Conservation (phyloP, 2,888 invertebrate species). For the Dorcus hopei region DNA sequence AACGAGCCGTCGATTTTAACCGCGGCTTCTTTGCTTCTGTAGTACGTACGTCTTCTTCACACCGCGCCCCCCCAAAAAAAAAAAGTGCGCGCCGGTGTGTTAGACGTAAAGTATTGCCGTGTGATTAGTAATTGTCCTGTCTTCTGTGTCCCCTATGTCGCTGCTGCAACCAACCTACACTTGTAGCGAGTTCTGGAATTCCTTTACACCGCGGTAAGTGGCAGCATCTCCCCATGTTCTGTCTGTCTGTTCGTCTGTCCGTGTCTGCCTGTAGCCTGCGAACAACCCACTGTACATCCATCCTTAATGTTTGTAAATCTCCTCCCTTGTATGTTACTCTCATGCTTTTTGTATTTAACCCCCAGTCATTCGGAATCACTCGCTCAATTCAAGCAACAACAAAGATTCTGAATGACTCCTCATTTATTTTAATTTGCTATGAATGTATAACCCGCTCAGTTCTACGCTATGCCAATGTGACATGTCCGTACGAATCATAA, state of each 20-base stretch:
- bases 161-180: conserved; percentile 52
- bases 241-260: conserved; percentile 48
- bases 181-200: conserved; percentile 97
- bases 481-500: conserved; percentile 32
- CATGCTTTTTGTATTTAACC: conserved; percentile 33
- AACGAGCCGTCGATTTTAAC: conserved; percentile 12
- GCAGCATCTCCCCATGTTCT: conserved; percentile 54
- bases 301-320: conserved; percentile 54
- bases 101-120: conserved; percentile 41
- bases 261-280: conserved; percentile 49
- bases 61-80: neutral
- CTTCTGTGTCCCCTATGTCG: conserved; percentile 70
- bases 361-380: conserved; percentile 7
- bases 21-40: conserved; percentile 36
- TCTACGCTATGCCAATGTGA: conserved; percentile 37
- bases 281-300: conserved; percentile 49
- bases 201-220: conserved; percentile 98
- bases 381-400: too few species aligned
- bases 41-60: conserved; percentile 33
- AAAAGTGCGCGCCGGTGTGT: conserved; percentile 8
- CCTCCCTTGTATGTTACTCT: conserved; percentile 55
- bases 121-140: conserved; percentile 54
- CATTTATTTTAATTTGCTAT: conserved; percentile 47
- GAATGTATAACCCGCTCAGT: conserved; percentile 41
- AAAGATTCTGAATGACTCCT: conserved; percentile 6